Evolutionary conservation across 2,113 vertebrate genomes (phyloP).

Genomic region (Anoplopoma fimbria): DNA sequence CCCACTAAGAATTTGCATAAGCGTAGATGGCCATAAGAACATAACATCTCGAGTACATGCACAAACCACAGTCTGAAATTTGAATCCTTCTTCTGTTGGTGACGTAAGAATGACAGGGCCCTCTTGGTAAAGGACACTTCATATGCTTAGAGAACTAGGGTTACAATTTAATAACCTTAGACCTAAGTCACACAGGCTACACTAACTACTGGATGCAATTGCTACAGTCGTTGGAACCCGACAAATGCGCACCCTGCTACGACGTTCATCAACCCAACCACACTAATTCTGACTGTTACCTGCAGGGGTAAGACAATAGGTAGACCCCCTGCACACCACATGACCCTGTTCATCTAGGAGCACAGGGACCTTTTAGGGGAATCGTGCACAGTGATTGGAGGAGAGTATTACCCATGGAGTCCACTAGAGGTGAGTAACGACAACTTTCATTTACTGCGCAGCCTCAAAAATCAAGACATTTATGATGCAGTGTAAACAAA

Average conservation of each 20-base stretch:
- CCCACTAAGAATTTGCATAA: not conserved
- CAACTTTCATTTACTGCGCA: not conserved
- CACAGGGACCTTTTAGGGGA: no score
- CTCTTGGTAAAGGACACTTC: not conserved
- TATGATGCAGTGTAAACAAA: not conserved
- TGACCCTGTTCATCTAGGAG: no score
- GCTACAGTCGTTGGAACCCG: no score
- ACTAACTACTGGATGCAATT: no score
- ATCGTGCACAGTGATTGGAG: not conserved
- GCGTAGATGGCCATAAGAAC: not conserved
- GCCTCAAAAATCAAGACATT: not conserved
- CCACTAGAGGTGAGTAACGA: not conserved
- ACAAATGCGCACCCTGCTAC: not conserved
- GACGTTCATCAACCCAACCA: no score
- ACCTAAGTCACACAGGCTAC: no score
- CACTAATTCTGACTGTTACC: no score
- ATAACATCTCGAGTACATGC: not conserved
- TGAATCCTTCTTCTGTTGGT: not conserved
- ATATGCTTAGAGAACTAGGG: not conserved
- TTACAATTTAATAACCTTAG: not conserved
- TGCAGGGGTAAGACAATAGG: no score
- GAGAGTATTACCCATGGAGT: not conserved
- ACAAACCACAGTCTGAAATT: not conserved
- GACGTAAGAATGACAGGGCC: not conserved
- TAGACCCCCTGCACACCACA: no score